Evolutionary conservation across 2,113 vertebrate genomes (phyloP), one percentile per base, ranked within the genome.

Genomic region (Hippocampus comes): DNA sequence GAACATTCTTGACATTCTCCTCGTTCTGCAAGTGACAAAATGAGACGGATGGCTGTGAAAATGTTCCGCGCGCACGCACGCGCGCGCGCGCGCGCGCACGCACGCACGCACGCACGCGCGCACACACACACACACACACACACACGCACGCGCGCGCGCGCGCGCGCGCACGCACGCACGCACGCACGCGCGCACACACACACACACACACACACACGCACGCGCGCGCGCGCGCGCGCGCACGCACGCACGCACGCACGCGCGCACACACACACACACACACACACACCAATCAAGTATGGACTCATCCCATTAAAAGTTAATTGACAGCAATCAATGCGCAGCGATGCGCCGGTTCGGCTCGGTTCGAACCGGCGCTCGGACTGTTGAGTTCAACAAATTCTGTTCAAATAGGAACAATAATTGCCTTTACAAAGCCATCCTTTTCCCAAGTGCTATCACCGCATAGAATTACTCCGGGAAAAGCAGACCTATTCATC

Each of bases 1-100:
- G 90, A 68, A 95, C 81, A 78, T 68, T 92, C 90, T 92, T 91
- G 89, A 89, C 92, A 61, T 91, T 91, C 88, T 91, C 84, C 64
- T 91, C 93, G 76, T 88, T 88, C 94, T 91, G 69, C 73, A 81
- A 81, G 80, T 70, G 79, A 88, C 72, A 86, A 73, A 81, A 83
- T 71, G 42, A 87, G 74, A 89, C 68, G 74, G 41, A 78, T 72
- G 72, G 82, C 78, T 76, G 81, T 74, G 72, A 69, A 82, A 79
- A 82, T 77, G 73, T 43, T 38, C 5, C 34, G 34, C 34, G 4
- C 30, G 30, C 30, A 3, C 30, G 30, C 30, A 30, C 30, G n/a
- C n/a, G n/a, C n/a, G n/a, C n/a, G n/a, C n/a, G 27, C 27, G 27
- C 27, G 27, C 27, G 27, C 27, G 30, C 30, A 7, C 71, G 57